Evolutionary conservation across 2,888 invertebrate genomes (phyloP), one percentile per base, ranked within the genome.

Genomic region (Periphyllus acericola): DNA sequence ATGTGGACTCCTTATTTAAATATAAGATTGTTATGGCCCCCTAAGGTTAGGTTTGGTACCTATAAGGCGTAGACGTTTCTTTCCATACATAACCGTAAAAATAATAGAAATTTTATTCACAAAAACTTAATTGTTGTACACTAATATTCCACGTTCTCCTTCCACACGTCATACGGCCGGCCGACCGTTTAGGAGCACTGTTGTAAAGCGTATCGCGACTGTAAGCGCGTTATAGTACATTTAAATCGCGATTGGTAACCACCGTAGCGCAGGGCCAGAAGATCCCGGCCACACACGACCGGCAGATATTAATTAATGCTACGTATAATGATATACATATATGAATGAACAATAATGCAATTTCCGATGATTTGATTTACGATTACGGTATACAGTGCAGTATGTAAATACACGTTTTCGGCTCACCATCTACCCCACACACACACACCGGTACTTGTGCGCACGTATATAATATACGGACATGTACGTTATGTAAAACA

Each of bases 291-390:
- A 19, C 34, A 36, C 36, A 17, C 79, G 46, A 3, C 21, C 1
- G 3, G n/a, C 8, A 1, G 19, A n/a, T 3, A 66, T 80, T 80
- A 66, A 68, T 68, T 81, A 40, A 81, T 68, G 40, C 40, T 40
- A 68, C n/a, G 36, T 21, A 19, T 9, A 8, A 14, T 19, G 78
- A 55, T 17, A 32, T 17, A 21, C 25, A n/a, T n/a, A 25, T 34
- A 29, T 29, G 81, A 68, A 68, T 11, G 68, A 68, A 68, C 66
- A 40, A 55, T 55, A 83, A 83, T 34, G 55, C 72, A 34, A 83
- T 55, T 72, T 36, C 72, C 72, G 34, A 55, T 55, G n/a, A 72
- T 83, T 74, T 55, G 83, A 74, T 72, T 72, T 72, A 34, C 52
- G 72, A 52, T 82, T 52, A 66, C 66, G 66, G 66, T 25, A 17